Conservation (phyloP, 2,797 vertebrate genomes). For the Pangasius djambal region DNA sequence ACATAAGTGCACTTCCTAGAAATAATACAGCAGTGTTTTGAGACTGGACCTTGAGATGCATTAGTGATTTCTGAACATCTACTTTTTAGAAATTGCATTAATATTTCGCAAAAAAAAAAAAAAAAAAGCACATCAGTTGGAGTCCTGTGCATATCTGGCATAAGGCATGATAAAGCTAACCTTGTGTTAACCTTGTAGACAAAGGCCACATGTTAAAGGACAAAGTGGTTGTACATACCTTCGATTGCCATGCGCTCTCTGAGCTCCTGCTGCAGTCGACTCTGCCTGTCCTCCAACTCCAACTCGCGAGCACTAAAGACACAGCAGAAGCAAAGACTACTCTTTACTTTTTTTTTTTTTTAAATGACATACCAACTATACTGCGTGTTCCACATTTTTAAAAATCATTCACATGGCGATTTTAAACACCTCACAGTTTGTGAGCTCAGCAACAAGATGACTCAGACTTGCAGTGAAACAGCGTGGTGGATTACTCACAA, state of each 20-base stretch:
- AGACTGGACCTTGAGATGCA: not conserved
- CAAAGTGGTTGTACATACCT: slow-evolving; percentile 70
- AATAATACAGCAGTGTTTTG: not conserved
- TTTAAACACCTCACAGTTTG: not conserved
- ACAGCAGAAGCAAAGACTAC: not conserved
- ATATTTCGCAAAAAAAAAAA: not conserved
- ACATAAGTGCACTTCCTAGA: no score
- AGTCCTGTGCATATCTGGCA: not conserved
- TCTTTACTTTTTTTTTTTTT: not conserved
- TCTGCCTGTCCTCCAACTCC: slow-evolving; percentile 97
- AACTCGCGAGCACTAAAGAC: slow-evolving; percentile 87
- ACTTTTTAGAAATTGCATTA: not conserved
- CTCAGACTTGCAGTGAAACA: not conserved
- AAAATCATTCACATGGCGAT: not conserved
- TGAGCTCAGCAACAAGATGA: not conserved
- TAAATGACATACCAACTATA: not conserved
- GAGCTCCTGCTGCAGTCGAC: slow-evolving; percentile 95
- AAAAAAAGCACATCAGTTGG: not conserved
- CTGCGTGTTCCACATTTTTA: not conserved
- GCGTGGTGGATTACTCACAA: slow-evolving; percentile 84
- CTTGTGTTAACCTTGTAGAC: not conserved
- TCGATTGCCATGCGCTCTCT: slow-evolving; percentile 97
- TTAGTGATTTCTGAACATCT: not conserved
- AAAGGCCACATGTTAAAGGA: not conserved
- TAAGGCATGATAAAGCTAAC: not conserved